These are phyloP conservation scores for Sycophaga agraensis DNA, from an alignment of 1,140 invertebrate species.

Conservation along the genomic window DNA sequence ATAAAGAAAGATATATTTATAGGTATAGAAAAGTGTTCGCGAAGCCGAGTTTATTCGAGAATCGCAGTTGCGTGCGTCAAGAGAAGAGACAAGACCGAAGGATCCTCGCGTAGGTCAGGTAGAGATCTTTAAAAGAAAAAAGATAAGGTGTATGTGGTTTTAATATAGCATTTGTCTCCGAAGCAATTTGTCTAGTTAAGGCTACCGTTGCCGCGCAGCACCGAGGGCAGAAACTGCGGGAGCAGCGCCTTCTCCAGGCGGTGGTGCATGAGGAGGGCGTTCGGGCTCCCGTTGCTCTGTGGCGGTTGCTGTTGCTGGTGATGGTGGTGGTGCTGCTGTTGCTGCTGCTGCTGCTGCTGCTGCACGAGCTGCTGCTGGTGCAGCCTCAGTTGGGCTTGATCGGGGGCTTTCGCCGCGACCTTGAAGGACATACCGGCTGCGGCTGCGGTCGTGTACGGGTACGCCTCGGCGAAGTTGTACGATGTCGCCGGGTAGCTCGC, in stretches of 20 bases:
- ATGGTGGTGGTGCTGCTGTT: slow-evolving; percentile 37
- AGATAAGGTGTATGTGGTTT: too few species aligned
- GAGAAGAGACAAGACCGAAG: too few species aligned
- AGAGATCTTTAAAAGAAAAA: neutral
- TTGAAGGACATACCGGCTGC: slow-evolving; percentile 55
- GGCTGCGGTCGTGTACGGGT: slow-evolving; percentile 68
- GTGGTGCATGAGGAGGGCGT: slow-evolving; percentile 44
- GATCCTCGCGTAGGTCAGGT: neutral
- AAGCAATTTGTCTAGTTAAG: slow-evolving; percentile 4
- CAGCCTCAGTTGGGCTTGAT: slow-evolving; percentile 22
- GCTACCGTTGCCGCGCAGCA: slow-evolving; percentile 55
- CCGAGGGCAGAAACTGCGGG: slow-evolving; percentile 50
- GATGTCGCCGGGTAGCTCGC: slow-evolving; percentile 70
- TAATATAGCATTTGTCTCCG: slow-evolving; percentile 12
- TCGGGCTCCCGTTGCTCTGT: slow-evolving; percentile 36
- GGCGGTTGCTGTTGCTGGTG: slow-evolving; percentile 23
- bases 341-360: slow-evolving; percentile 39
- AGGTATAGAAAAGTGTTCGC: too few species aligned
- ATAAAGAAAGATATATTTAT: too few species aligned
- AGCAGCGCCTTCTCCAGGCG: slow-evolving; percentile 50
- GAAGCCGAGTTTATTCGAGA: too few species aligned
- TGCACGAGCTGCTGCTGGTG: slow-evolving; percentile 42
- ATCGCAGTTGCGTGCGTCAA: too few species aligned
- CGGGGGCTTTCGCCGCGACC: slow-evolving; percentile 27
- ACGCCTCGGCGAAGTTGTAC: slow-evolving; percentile 71